Evolutionary conservation across 2,888 invertebrate species (phyloP).

Genomic region (Leptinotarsa juncta): DNA sequence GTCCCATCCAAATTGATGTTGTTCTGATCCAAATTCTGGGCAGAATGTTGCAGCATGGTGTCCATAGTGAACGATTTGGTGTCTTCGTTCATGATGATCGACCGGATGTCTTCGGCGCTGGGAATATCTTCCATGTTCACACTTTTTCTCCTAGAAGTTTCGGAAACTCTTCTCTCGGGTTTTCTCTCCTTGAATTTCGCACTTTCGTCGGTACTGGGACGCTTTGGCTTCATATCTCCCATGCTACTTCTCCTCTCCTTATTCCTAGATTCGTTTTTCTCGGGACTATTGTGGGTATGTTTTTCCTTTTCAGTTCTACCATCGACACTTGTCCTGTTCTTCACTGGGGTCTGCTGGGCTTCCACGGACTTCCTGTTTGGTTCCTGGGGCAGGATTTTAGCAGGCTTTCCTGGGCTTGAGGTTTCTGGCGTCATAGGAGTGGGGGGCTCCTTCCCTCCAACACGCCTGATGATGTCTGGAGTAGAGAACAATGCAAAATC

Average conservation of each 20-base stretch:
- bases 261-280: slow-evolving; percentile 41
- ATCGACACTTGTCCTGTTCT: slow-evolving; percentile 57
- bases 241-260: slow-evolving; percentile 38
- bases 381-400: slow-evolving; percentile 59
- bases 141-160: slow-evolving; percentile 19
- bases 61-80: slow-evolving; percentile 57
- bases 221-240: slow-evolving; percentile 46
- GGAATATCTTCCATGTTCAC: slow-evolving; percentile 37
- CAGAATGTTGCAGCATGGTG: slow-evolving; percentile 36
- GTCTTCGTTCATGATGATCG: slow-evolving; percentile 61
- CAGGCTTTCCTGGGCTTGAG: slow-evolving; percentile 53
- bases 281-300: slow-evolving; percentile 34
- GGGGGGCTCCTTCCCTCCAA: slow-evolving; percentile 63
- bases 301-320: slow-evolving; percentile 49
- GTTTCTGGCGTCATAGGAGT: slow-evolving; percentile 54
- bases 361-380: slow-evolving; percentile 57
- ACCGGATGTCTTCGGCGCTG: slow-evolving; percentile 58
- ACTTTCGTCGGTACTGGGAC: slow-evolving; percentile 51
- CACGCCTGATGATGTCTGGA: slow-evolving; percentile 81
- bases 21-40: slow-evolving; percentile 50
- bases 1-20: slow-evolving; percentile 68
- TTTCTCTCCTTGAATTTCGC: slow-evolving; percentile 29
- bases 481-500: slow-evolving; percentile 81
- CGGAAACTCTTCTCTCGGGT: slow-evolving; percentile 29
- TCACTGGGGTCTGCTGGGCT: slow-evolving; percentile 48